phyloP scores from a whole-genome alignment of 2,797 vertebrate genomes.

The Bradypodion pumilum region DNA sequence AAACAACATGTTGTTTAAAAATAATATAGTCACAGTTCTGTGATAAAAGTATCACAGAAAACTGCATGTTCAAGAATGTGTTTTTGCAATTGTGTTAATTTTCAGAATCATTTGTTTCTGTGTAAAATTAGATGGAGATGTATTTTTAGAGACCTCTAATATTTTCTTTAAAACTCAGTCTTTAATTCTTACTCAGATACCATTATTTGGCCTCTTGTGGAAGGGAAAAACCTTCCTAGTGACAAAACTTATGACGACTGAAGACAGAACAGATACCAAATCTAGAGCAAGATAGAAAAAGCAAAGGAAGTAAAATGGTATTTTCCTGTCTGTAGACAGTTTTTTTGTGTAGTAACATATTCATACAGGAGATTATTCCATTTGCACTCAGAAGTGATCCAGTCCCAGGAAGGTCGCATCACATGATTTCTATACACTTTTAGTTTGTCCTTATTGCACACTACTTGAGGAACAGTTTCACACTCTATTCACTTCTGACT shows the following conservation, averaged over 20 bases:
- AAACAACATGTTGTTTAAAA: background rate
- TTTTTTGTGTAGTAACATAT: background rate
- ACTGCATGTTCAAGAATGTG: background rate
- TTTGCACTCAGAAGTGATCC: background rate
- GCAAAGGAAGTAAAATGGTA: background rate
- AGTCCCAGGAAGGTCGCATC: background rate
- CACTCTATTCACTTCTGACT: background rate
- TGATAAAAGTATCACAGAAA: background rate
- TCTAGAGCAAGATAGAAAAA: background rate
- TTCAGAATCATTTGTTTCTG: background rate
- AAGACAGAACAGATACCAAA: background rate
- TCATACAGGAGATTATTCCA: background rate
- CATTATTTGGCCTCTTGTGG: background rate
- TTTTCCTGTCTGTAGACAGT: background rate
- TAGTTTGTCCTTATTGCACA: background rate
- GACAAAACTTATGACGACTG: background rate
- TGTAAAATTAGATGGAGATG: background rate
- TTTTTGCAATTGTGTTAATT: background rate
- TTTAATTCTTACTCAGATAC: background rate
- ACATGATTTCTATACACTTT: background rate
- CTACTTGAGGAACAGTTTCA: background rate
- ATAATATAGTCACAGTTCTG: background rate
- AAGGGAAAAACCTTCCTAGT: background rate
- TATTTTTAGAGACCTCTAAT: background rate
- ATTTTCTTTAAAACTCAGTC: background rate